Evolutionary conservation across 2,888 invertebrate species (phyloP), one percentile per base, ranked within the genome.

Genomic region (Harpalus rubripes): DNA sequence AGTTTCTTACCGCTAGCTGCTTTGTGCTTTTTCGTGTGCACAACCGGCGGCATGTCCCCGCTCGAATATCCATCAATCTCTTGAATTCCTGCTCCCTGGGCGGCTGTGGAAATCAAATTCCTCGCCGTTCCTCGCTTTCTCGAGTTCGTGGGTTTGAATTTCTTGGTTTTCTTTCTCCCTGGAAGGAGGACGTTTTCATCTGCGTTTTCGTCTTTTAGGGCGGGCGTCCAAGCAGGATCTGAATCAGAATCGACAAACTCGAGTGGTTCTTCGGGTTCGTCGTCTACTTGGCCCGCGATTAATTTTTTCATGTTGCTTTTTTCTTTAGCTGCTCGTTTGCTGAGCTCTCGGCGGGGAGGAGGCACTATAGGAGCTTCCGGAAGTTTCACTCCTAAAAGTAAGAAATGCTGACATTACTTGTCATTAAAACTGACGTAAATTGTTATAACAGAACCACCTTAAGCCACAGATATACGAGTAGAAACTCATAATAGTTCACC

Each of bases 161-260:
- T 59, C 79, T 86, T 86, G 15, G 76, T 44, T 58, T 85, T 86
- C 12, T 85, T 84, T 32, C 85, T 58, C 6, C 79, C 80, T 12
- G 82, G 61, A 8, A 85, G 22, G 39, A 83, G 59, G 1, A 59
- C 63, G 15, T 91, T 90, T 16, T 91, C 91, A 8, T 91, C 92
- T 5, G 87, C 87, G 3, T 89, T 89, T 22, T 90, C 90, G 58
- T 89, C 90, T 87, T 93, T 93, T 52, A 93, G 93, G 86, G 93
- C 92, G 7, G 95, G 95, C n/a, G 94, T 95, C 95, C 95, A 95
- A n/a, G 94, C 95, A 7, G 95, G 95, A 92, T 95, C 95, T 7
- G 94, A 93, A 90, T 95, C 95, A 0, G 95, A 95, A 90, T 94
- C 94, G 56, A 92, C 92, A 88, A 93, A 93, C 88, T 93, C 94